Evolutionary conservation across 2,797 vertebrate species (phyloP).

Genomic region (Stomatorhinus walkeri): DNA sequence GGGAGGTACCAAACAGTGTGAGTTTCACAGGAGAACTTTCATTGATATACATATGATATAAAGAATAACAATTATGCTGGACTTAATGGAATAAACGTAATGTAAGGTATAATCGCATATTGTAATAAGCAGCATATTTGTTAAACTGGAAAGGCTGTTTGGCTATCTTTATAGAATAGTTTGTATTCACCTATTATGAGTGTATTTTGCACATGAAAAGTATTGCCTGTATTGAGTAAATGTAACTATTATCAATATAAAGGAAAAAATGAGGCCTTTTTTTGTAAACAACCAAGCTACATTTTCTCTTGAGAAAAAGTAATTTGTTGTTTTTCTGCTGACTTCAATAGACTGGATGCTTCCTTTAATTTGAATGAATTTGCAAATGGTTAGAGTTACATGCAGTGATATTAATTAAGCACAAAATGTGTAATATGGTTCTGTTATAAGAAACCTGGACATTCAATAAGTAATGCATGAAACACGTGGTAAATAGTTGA

Average conservation of each 20-base stretch:
- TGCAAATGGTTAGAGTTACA: background rate
- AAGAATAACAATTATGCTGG: background rate
- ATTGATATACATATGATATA: background rate
- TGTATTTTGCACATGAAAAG: slow-evolving; percentile 71
- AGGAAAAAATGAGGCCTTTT: slow-evolving; percentile 72
- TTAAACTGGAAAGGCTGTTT: slow-evolving; percentile 70
- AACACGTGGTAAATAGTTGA: slow-evolving; percentile 53
- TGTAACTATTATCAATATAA: slow-evolving; percentile 57
- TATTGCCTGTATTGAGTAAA: slow-evolving; percentile 56
- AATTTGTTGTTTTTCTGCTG: slow-evolving; percentile 50
- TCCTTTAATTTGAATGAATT: background rate
- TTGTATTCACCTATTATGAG: slow-evolving; percentile 91
- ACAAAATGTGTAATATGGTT: background rate
- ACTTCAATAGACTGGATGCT: background rate
- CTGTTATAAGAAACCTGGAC: background rate
- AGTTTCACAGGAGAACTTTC: background rate
- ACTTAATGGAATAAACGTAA: background rate
- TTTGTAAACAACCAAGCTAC: slow-evolving; percentile 74
- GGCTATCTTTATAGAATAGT: slow-evolving; percentile 93
- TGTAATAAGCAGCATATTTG: slow-evolving; percentile 55
- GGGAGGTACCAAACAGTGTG: background rate
- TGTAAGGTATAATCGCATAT: slow-evolving; percentile 60
- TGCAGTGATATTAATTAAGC: background rate
- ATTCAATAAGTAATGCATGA: background rate
- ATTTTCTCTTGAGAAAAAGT: slow-evolving; percentile 21